A percentile compares a stretch with the other conserved stretches of the same genome.
Evolutionary conservation across 1,140 invertebrate species (phyloP).

Genomic region (Riptortus pedestris): DNA sequence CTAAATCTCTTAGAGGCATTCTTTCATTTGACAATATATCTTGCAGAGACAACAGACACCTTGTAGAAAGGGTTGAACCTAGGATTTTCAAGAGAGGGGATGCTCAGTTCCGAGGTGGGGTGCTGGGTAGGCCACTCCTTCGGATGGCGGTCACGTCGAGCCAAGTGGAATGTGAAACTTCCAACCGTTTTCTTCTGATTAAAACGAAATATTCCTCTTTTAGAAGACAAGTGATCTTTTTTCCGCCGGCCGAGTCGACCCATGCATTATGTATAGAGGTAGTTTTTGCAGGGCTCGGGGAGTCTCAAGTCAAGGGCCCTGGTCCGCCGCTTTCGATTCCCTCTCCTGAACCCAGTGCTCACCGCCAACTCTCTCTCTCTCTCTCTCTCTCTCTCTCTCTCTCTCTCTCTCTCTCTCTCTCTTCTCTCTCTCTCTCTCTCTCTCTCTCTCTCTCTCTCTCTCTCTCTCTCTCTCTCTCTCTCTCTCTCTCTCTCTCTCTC

Average conservation of each 20-base stretch:
- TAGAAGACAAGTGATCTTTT: slow-evolving; percentile 20
- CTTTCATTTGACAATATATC: too few species aligned
- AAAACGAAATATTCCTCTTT: slow-evolving; percentile 18
- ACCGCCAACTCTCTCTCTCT: slow-evolving; percentile 15
- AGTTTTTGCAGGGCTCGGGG: slow-evolving; percentile 15
- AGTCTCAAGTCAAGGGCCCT: too few species aligned
- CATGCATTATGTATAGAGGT: slow-evolving; percentile 16
- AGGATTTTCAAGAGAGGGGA: too few species aligned
- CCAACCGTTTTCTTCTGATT: slow-evolving; percentile 17
- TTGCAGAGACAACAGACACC: too few species aligned
- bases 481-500: slow-evolving; percentile 21
- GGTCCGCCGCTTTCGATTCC: background rate
- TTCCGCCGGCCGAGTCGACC: background rate
- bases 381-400: slow-evolving; percentile 16
- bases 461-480: slow-evolving; percentile 18
- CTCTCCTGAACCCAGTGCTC: background rate
- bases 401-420: slow-evolving; percentile 18
- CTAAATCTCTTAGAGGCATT: too few species aligned
- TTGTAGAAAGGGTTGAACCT: too few species aligned
- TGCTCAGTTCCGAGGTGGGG: background rate
- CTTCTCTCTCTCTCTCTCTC: slow-evolving; percentile 11
- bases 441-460: slow-evolving; percentile 9
- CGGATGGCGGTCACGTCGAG: slow-evolving; percentile 2
- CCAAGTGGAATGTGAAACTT: slow-evolving; percentile 9
- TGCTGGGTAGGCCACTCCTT: background rate